Evolutionary conservation across 2,113 vertebrate genomes (phyloP).

Genomic region (Dunckerocampus dactyliophorus): DNA sequence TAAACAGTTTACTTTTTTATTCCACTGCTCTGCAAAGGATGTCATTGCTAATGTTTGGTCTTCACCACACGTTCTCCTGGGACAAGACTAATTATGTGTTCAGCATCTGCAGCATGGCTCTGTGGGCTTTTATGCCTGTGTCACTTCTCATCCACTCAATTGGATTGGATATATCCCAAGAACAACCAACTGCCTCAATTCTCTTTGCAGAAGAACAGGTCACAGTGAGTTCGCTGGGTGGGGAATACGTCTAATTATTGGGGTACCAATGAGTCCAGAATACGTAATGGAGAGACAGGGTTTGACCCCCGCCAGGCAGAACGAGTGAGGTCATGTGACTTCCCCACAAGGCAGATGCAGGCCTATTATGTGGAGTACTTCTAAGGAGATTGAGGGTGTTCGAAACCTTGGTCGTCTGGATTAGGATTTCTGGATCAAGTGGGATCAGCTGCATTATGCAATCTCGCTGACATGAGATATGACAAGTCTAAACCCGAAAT

Average conservation of each 20-base stretch:
- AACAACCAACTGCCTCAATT: constrained; percentile 67
- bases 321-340: constrained; percentile 4
- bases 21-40: constrained; percentile 50
- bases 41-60: constrained; percentile 64
- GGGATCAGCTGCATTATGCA: constrained; percentile 63
- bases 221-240: constrained; percentile 61
- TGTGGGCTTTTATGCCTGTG: constrained; percentile 69
- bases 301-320: constrained; percentile 13
- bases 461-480: constrained; percentile 60
- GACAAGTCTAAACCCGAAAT: constrained; percentile 47
- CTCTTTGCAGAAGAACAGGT: constrained; percentile 63
- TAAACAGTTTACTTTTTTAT: constrained; percentile 37
- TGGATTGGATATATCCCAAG: constrained; percentile 72
- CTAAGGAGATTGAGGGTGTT: constrained; percentile 59
- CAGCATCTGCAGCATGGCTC: constrained; percentile 66
- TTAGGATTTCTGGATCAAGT: constrained; percentile 64
- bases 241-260: constrained; percentile 73
- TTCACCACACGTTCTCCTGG: constrained; percentile 60
- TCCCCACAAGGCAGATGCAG: constrained; percentile 19
- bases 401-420: constrained; percentile 44
- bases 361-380: constrained; percentile 23
- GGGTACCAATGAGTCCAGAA: constrained; percentile 51
- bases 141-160: constrained; percentile 71
- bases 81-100: constrained; percentile 73
- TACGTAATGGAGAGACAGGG: constrained; percentile 30